phyloP scores from a whole-genome alignment of 2,797 vertebrate species.

The Geotrypetes seraphini region DNA sequence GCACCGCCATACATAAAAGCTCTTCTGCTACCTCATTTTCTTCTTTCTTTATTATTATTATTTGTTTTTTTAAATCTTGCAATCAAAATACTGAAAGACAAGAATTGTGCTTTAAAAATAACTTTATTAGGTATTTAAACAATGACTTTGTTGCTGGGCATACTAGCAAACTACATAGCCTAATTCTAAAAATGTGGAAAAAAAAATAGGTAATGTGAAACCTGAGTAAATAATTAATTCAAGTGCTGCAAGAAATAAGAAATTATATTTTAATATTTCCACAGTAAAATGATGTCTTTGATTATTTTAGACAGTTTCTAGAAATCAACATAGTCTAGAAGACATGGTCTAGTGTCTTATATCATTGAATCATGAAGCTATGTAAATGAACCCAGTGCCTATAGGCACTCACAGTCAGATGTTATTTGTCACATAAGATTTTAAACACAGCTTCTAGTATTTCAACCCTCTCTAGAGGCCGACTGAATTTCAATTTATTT shows the following conservation, averaged over 20 bases:
- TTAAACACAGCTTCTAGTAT: slow-evolving; percentile 1
- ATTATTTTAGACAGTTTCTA: slow-evolving; percentile 3
- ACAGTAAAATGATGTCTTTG: slow-evolving; percentile 12
- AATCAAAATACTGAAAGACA: slow-evolving; percentile 5
- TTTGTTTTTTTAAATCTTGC: too few relatives aligned
- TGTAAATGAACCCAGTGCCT: background rate
- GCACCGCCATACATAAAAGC: slow-evolving; percentile 15
- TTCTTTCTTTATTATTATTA: too few relatives aligned
- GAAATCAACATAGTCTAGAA: slow-evolving; percentile 12
- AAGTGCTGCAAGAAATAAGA: slow-evolving; percentile 20
- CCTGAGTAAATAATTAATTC: slow-evolving; percentile 32
- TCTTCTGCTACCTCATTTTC: slow-evolving; percentile 4
- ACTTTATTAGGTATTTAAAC: background rate
- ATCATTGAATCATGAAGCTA: background rate
- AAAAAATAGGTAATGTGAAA: slow-evolving; percentile 26
- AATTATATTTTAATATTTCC: slow-evolving; percentile 24
- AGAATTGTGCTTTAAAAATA: slow-evolving; percentile 4
- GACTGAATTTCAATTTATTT: too few relatives aligned
- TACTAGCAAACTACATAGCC: background rate
- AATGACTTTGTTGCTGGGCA: slow-evolving; percentile 4
- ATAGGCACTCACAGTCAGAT: background rate
- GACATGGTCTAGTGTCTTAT: background rate
- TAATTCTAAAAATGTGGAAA: too few relatives aligned
- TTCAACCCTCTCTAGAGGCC: background rate
- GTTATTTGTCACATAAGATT: too few relatives aligned